phyloP scores from a whole-genome alignment of 2,888 invertebrate genomes.

The Macrostomum cliftonense region DNA sequence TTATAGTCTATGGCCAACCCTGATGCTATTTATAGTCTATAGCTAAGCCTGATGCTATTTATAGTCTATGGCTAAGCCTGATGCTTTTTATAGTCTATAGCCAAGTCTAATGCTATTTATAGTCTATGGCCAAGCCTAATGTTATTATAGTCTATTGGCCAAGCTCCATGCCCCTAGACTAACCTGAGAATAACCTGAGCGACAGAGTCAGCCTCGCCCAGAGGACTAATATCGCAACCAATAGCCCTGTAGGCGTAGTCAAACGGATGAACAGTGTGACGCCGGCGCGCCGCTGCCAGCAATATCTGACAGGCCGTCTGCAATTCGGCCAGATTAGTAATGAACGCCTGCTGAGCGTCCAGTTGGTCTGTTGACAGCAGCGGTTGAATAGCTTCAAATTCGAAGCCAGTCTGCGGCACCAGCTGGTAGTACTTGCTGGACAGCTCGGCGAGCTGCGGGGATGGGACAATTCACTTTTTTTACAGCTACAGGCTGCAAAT shows the following conservation, averaged over 20 bases:
- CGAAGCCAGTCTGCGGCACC: conserved; percentile 38
- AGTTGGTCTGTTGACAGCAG: conserved; percentile 26
- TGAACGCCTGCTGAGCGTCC: conserved; percentile 23
- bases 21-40: too few species aligned
- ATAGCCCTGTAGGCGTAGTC: conserved; percentile 40
- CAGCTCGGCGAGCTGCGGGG: conserved; percentile 30
- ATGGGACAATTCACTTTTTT: conserved; percentile 2
- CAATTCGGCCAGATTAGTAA: conserved; percentile 35
- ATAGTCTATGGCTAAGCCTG: too few species aligned
- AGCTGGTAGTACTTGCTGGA: conserved; percentile 41
- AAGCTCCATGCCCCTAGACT: too few species aligned
- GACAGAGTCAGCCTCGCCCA: conserved; percentile 34
- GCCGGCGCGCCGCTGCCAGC: conserved; percentile 30
- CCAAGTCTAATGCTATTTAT: too few species aligned
- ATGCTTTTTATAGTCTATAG: too few species aligned
- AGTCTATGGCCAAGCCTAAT: too few species aligned
- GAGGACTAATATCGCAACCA: conserved; percentile 31
- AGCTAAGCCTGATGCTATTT: too few species aligned
- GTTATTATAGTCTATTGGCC: too few species aligned
- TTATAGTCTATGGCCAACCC: too few species aligned
- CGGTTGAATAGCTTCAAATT: conserved; percentile 34
- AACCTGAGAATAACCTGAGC: conserved; percentile 23
- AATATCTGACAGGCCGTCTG: conserved; percentile 36
- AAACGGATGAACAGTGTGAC: conserved; percentile 35
- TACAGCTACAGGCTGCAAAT: not conserved